Conservation (phyloP, 2,113 vertebrate genomes). For the Neolamprologus brichardi region DNA sequence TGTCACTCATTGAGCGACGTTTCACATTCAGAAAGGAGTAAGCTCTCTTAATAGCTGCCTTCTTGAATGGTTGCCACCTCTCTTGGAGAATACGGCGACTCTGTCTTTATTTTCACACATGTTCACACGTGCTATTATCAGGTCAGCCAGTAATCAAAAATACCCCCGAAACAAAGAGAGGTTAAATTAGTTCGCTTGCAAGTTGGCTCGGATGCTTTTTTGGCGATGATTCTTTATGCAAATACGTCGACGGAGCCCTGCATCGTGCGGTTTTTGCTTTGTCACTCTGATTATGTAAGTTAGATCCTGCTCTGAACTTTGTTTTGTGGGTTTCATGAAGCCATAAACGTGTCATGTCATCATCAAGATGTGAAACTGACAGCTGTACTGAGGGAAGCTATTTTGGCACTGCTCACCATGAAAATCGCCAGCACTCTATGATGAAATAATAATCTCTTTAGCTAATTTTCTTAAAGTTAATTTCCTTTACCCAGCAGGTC, state of each 20-base stretch:
- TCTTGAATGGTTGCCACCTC: conserved; percentile 59
- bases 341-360: neutral
- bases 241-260: neutral
- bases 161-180: conserved; percentile 15
- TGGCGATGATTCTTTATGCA: conserved; percentile 11
- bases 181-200: conserved; percentile 33
- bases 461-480: neutral
- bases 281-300: neutral
- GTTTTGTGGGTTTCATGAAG: neutral
- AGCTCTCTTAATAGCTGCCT: conserved; percentile 30
- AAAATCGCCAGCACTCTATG: neutral
- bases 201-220: conserved; percentile 17
- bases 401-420: neutral
- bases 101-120: conserved; percentile 33
- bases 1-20: conserved; percentile 9
- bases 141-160: conserved; percentile 18
- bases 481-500: neutral
- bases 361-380: neutral
- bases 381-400: neutral
- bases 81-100: conserved; percentile 6
- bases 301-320: neutral
- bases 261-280: neutral
- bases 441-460: neutral
- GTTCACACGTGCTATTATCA: conserved; percentile 52
- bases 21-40: neutral